Evolutionary conservation across 1,140 invertebrate genomes (phyloP).

Genomic region (Vollenhovia emeryi): DNA sequence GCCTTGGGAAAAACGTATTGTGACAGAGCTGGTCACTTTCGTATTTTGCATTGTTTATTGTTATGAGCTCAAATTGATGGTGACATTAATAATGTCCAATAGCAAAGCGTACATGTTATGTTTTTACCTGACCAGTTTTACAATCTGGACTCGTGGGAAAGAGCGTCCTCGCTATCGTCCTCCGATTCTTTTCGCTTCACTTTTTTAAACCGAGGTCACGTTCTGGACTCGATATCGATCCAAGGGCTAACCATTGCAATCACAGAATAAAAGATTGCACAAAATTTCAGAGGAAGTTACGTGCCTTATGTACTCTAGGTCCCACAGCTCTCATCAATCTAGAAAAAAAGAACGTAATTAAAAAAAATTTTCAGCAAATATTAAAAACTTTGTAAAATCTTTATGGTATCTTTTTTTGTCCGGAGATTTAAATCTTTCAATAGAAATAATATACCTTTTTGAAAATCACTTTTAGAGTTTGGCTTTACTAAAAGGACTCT

Average conservation of each 20-base stretch:
- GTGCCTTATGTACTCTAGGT: not conserved
- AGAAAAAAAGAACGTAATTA: not conserved
- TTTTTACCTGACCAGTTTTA: constrained; percentile 25
- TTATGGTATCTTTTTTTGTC: not conserved
- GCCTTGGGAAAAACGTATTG: not conserved
- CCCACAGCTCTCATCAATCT: not conserved
- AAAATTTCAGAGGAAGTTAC: not conserved
- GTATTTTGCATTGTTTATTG: constrained; percentile 20
- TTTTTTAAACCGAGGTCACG: not conserved
- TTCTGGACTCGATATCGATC: constrained; percentile 23
- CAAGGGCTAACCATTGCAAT: constrained; percentile 56
- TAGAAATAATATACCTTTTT: not conserved
- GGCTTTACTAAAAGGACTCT: not conserved
- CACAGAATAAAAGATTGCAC: constrained; percentile 50
- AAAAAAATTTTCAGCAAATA: not conserved
- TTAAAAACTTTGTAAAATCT: not conserved
- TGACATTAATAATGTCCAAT: constrained; percentile 44
- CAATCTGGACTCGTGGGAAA: constrained; percentile 41
- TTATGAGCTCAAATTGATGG: constrained; percentile 8
- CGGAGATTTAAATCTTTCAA: not conserved
- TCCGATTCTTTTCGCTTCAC: constrained; percentile 18
- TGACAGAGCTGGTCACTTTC: not conserved
- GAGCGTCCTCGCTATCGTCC: constrained; percentile 60
- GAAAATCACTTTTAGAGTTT: not conserved
- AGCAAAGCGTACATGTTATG: not conserved